phyloP scores from a whole-genome alignment of 2,888 invertebrate genomes.

The Hirtodrosophila trivittata region DNA sequence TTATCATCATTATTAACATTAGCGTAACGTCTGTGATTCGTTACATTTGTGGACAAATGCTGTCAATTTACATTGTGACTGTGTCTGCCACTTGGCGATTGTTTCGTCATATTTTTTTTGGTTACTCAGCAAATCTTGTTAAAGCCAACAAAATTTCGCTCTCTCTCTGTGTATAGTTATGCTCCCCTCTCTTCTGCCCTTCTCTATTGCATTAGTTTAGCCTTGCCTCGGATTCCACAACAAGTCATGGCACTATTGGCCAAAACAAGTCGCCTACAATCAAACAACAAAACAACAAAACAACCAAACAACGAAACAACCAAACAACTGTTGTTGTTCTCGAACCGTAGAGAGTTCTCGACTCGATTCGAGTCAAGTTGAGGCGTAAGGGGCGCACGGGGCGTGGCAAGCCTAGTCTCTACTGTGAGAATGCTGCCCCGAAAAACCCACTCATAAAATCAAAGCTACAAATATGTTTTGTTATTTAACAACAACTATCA shows the following conservation, averaged over 20 bases:
- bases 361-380: slow-evolving; percentile 20
- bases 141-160: slow-evolving; percentile 65
- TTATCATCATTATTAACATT: slow-evolving; percentile 7
- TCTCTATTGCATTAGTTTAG: slow-evolving; percentile 32
- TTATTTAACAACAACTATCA: slow-evolving; percentile 66
- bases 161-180: no score
- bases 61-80: slow-evolving; percentile 10
- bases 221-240: slow-evolving; percentile 72
- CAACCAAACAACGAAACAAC: no score
- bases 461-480: slow-evolving; percentile 60
- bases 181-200: background rate
- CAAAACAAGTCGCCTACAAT: slow-evolving; percentile 75
- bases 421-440: slow-evolving; percentile 64
- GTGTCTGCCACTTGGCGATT: slow-evolving; percentile 18
- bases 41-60: slow-evolving; percentile 40
- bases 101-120: slow-evolving; percentile 35
- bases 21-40: slow-evolving; percentile 31
- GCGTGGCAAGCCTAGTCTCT: background rate
- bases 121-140: slow-evolving; percentile 59
- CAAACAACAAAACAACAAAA: slow-evolving; percentile 33
- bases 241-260: slow-evolving; percentile 75
- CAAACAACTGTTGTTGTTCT: slow-evolving; percentile 39
- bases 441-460: slow-evolving; percentile 65
- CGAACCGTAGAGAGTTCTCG: slow-evolving; percentile 14
- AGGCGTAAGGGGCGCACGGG: background rate